These are phyloP conservation scores for Fulica atra DNA, from an alignment of 2,113 vertebrate species.

Conservation along the genomic window DNA sequence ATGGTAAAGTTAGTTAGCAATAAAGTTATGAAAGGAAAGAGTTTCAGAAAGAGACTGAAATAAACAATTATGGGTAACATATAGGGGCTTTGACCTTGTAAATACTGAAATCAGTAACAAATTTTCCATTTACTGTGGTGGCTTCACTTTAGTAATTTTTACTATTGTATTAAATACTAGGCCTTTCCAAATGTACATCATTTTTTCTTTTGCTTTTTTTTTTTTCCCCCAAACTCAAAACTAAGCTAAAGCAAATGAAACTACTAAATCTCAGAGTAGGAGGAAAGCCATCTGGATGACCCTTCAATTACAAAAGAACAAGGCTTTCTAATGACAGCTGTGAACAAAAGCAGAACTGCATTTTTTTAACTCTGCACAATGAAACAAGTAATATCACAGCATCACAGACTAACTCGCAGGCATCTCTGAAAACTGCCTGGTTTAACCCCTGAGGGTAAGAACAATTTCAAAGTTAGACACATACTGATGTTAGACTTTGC, in stretches of 20 bases:
- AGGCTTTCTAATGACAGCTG: neutral
- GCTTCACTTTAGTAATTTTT: neutral
- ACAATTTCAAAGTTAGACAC: neutral
- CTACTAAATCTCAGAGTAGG: neutral
- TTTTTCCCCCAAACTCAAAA: neutral
- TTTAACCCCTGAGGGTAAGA: neutral
- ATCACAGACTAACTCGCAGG: neutral
- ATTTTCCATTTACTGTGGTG: neutral
- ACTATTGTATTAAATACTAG: neutral
- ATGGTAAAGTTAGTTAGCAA: neutral
- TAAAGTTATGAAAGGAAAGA: neutral
- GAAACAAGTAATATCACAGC: neutral
- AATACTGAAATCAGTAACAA: neutral
- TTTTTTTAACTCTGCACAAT: neutral
- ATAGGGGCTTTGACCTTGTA: neutral
- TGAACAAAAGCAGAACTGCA: neutral
- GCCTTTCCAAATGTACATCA: neutral
- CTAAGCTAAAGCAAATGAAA: neutral
- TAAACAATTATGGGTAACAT: neutral
- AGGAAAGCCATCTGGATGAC: neutral
- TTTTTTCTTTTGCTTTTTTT: neutral
- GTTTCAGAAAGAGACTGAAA: neutral
- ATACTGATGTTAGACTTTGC: neutral
- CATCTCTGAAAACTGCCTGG: neutral
- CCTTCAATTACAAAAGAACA: neutral